These are phyloP conservation scores for Embidobia sp. DNA, from an alignment of 2,888 invertebrate genomes.

Conservation along the genomic window DNA sequence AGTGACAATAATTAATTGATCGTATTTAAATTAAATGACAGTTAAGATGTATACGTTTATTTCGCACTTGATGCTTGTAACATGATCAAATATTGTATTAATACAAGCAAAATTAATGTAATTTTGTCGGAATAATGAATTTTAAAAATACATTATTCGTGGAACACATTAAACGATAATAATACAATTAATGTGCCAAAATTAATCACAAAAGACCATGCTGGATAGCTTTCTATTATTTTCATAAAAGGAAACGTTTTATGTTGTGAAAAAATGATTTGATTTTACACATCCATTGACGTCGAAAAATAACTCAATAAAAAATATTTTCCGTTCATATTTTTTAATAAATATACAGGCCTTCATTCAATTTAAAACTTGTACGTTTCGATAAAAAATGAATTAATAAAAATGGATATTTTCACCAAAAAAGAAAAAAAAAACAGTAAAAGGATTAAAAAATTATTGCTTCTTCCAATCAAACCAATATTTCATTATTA, in stretches of 20 bases:
- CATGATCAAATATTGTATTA: conserved; percentile 6
- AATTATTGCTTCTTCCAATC: too few species aligned
- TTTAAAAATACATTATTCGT: conserved; percentile 13
- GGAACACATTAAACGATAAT: neutral
- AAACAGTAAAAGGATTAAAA: too few species aligned
- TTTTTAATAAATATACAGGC: neutral
- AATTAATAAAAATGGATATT: too few species aligned
- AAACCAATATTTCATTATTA: too few species aligned
- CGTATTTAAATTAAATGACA: conserved; percentile 15
- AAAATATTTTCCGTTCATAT: conserved; percentile 2
- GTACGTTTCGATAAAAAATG: too few species aligned
- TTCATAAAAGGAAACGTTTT: neutral
- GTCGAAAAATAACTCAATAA: conserved; percentile 5
- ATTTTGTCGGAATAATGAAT: conserved; percentile 1
- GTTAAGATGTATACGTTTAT: conserved; percentile 12
- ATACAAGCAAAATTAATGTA: conserved; percentile 13
- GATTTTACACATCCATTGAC: conserved; percentile 3
- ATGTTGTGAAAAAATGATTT: neutral
- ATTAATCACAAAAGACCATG: neutral
- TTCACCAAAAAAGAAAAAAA: too few species aligned
- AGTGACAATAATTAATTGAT: neutral
- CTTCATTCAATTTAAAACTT: neutral
- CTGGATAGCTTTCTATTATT: too few species aligned
- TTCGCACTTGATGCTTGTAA: neutral
- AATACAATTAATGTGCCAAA: conserved; percentile 3